Conservation (phyloP, 2,113 vertebrate genomes). For the Chlorodrepanis virens region DNA sequence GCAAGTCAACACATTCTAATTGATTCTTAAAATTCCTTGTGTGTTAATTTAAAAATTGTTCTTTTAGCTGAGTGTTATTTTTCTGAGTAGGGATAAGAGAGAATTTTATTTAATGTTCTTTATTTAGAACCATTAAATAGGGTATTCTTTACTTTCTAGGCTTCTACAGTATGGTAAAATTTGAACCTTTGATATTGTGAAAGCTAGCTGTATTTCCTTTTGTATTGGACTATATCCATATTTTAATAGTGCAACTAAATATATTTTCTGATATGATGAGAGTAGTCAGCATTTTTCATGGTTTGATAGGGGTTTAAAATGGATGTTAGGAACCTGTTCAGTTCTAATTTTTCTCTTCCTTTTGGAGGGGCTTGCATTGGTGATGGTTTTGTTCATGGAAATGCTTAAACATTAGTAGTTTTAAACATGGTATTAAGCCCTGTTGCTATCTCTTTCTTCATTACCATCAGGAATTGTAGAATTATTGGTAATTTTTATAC, state of each 20-base stretch:
- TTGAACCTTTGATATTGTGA: neutral
- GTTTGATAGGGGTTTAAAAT: neutral
- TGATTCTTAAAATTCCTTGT: neutral
- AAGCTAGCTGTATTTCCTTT: neutral
- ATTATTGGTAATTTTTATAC: neutral
- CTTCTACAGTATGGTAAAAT: neutral
- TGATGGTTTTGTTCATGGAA: neutral
- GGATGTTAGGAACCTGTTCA: neutral
- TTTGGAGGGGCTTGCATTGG: neutral
- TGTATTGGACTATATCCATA: neutral
- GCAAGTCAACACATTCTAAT: neutral
- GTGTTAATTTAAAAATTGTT: neutral
- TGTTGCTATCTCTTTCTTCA: neutral
- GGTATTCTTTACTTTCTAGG: neutral
- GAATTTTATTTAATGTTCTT: neutral
- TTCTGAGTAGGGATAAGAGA: neutral
- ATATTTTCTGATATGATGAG: neutral
- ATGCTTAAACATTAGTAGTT: neutral
- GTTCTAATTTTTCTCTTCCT: neutral
- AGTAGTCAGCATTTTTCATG: neutral
- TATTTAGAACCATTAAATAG: neutral
- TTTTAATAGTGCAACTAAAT: neutral
- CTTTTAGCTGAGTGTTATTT: neutral
- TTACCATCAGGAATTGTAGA: neutral
- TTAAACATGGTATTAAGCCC: neutral